Percentiles rank a stretch among this genome's conserved stretches.
Conservation (phyloP, 2,113 vertebrate species). For the Elephas maximus region DNA sequence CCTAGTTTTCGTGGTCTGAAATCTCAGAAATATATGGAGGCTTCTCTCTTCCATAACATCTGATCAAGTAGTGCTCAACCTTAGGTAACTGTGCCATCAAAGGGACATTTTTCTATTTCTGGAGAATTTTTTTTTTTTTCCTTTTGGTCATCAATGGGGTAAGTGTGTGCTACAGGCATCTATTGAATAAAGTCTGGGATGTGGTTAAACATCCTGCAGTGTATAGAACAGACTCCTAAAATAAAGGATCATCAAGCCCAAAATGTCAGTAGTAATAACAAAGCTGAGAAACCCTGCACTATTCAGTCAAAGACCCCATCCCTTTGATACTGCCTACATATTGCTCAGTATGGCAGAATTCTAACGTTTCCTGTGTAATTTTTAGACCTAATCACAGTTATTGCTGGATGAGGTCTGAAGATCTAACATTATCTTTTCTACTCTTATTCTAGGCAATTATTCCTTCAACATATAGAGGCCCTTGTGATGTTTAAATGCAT, state of each 20-base stretch:
- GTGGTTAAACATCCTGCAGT: background rate
- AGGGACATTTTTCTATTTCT: background rate
- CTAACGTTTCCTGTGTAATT: background rate
- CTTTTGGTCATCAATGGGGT: too few species aligned
- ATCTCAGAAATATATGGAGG: background rate
- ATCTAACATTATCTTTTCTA: background rate
- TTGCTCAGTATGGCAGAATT: background rate
- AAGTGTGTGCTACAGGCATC: too few species aligned
- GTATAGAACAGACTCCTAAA: background rate
- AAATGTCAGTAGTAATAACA: background rate
- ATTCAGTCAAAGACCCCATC: background rate
- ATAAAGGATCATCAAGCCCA: background rate
- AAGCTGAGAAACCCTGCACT: background rate
- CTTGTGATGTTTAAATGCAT: background rate
- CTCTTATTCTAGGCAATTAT: background rate
- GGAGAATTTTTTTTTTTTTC: background rate
- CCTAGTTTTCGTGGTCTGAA: background rate
- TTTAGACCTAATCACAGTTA: background rate
- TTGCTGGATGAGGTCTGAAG: background rate
- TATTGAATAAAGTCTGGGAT: background rate
- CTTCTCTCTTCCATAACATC: background rate
- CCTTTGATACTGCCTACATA: background rate
- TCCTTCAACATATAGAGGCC: background rate
- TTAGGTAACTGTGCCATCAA: background rate
- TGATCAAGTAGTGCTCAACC: background rate